These are phyloP conservation scores for Eupeodes latifasciatus DNA, from an alignment of 2,888 invertebrate genomes.

Conservation along the genomic window DNA sequence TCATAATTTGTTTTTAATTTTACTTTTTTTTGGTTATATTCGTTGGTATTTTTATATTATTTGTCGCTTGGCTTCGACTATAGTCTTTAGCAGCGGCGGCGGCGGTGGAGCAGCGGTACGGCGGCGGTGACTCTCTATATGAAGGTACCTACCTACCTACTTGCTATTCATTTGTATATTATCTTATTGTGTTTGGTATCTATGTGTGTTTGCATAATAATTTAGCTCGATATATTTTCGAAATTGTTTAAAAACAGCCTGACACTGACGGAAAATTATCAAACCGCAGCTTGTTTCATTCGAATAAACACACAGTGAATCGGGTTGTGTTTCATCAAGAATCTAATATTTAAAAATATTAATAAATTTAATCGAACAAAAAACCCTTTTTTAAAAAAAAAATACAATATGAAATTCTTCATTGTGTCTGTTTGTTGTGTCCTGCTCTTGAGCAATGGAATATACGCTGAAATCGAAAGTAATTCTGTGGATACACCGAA, in stretches of 20 bases:
- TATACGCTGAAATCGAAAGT: conserved; percentile 77
- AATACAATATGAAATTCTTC: conserved; percentile 82
- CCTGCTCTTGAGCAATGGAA: conserved; percentile 81
- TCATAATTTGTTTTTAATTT: conserved; percentile 72
- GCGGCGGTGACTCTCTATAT: not conserved
- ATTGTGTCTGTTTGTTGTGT: conserved; percentile 81
- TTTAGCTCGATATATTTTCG: conserved; percentile 79
- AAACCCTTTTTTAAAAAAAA: conserved; percentile 41
- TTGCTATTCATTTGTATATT: conserved; percentile 49
- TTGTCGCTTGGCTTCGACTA: conserved; percentile 54
- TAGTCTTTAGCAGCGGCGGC: too few relatives aligned
- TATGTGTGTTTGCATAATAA: conserved; percentile 79
- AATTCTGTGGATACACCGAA: conserved; percentile 43
- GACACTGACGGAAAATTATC: conserved; percentile 84
- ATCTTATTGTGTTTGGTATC: conserved; percentile 57
- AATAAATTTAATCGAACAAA: not conserved
- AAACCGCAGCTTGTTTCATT: conserved; percentile 84
- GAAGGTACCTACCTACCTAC: conserved; percentile 32
- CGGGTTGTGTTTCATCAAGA: conserved; percentile 79
- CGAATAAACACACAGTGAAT: conserved; percentile 84
- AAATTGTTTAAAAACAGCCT: conserved; percentile 84
- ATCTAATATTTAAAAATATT: conserved; percentile 42
- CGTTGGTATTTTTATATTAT: conserved; percentile 61
- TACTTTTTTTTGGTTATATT: conserved; percentile 79
- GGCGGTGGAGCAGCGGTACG: too few relatives aligned